Base-by-base conservation (phyloP, 2,888 invertebrate species). In the Drosophila formosana region DNA sequence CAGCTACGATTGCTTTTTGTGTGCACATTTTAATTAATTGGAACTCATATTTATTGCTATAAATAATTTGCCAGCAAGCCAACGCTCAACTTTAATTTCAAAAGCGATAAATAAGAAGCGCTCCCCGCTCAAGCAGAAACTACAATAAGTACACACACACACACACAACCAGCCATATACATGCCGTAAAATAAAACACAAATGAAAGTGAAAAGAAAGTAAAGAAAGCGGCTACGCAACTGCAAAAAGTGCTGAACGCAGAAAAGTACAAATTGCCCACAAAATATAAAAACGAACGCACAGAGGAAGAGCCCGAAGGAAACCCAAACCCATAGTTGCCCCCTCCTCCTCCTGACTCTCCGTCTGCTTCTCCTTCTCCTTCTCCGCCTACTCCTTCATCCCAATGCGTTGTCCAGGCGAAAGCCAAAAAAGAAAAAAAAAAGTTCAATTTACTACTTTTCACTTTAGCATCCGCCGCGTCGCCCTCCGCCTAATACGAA, bases 371-470 rank as follows among this genome's bases (percentile, higher is more conserved):
- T n/a, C 32, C 37, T 39, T 6, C 41, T 8, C 34, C 47, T 50
- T 3, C 41, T 18, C 9, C 41, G n/a, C 9, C 6, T 26, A 53
- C 34, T 32, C 56, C 55, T 28, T 18, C 11, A 25, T 9, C 52
- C 62, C 26, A 47, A 34, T 30, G 34, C 63, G 26, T 49, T 53
- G 47, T 11, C 30, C 45, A 37, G 46, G 41, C 66, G 51, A 67
- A 78, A 75, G 64, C 80, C 76, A 75, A 75, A 45, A 13, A 51
- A 55, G 43, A 46, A 63, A 71, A 76, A 76, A 69, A 77, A 89
- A 89, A 86, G 82, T 90, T 88, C 88, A 88, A 90, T 89, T 90
- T 90, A 88, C 90, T 89, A 89, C 89, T 90, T 90, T 89, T 89
- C 90, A 89, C 88, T 90, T 85, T 82, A 71, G 82, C 87, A 90